Evolutionary conservation across 2,888 invertebrate species (phyloP).

Genomic region (Ptilodon capucinus): DNA sequence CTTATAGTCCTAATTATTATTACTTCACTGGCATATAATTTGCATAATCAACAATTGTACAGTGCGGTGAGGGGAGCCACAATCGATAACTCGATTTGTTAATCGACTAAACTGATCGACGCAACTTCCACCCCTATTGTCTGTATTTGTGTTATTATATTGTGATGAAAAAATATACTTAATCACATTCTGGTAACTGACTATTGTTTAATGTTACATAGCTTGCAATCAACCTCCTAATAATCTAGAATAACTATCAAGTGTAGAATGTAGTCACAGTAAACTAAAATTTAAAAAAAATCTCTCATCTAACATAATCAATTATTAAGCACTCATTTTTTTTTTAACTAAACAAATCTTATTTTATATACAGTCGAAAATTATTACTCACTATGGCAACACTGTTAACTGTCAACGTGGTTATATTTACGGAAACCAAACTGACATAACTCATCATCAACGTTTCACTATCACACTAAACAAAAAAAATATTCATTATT

Average conservation of each 20-base stretch:
- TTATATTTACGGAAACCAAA: conserved; percentile 70
- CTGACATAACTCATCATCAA: conserved; percentile 58
- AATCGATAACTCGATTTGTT: conserved; percentile 1
- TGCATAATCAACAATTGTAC: conserved; percentile 60
- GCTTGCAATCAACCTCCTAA: conserved; percentile 59
- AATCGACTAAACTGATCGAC: conserved; percentile 1
- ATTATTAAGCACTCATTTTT: conserved; percentile 66
- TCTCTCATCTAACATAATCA: conserved; percentile 41
- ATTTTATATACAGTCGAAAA: conserved; percentile 77
- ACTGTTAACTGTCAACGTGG: conserved; percentile 78
- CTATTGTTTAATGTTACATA: conserved; percentile 64
- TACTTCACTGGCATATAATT: conserved; percentile 70
- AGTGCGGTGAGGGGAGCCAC: conserved; percentile 37
- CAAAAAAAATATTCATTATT: conserved; percentile 39
- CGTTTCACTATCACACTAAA: conserved; percentile 71
- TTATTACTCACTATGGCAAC: conserved; percentile 80
- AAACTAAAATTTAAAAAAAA: conserved; percentile 52
- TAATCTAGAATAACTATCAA: conserved; percentile 47
- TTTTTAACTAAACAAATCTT: conserved; percentile 72
- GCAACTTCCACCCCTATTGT: conserved; percentile 15
- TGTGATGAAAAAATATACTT: conserved; percentile 74
- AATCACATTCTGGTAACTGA: conserved; percentile 76
- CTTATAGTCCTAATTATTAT: conserved; percentile 73
- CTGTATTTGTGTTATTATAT: conserved; percentile 30
- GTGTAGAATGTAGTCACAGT: conserved; percentile 43